These are phyloP conservation scores for Alectura lathami DNA, from an alignment of 2,113 vertebrate species.

Conservation along the genomic window DNA sequence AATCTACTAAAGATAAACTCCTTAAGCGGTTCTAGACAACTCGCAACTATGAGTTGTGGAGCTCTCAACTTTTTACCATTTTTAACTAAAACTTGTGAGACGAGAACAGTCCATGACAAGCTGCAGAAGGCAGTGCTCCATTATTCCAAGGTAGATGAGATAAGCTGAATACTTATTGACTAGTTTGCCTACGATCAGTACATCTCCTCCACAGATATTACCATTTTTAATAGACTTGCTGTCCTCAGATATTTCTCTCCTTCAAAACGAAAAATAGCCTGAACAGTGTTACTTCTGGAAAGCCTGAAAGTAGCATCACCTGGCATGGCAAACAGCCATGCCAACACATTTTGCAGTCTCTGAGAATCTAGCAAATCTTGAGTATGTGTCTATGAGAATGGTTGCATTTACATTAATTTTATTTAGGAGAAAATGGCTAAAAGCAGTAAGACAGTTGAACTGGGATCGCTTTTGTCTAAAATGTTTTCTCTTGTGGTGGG, in stretches of 20 bases:
- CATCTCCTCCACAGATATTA: neutral
- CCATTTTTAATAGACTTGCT: neutral
- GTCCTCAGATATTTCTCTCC: neutral
- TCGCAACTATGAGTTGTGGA: neutral
- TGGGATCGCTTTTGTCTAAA: neutral
- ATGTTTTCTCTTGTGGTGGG: neutral
- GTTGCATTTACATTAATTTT: neutral
- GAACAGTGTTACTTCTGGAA: neutral
- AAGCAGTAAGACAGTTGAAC: neutral
- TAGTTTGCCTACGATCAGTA: neutral
- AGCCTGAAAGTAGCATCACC: neutral
- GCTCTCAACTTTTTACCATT: neutral
- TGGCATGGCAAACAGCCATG: neutral
- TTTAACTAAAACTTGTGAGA: neutral
- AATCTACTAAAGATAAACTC: neutral
- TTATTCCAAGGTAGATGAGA: neutral
- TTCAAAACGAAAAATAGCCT: neutral
- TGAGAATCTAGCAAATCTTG: neutral
- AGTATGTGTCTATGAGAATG: fast-evolving
- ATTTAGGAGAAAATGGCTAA: neutral
- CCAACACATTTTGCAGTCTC: neutral
- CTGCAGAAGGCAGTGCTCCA: neutral
- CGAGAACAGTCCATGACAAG: neutral
- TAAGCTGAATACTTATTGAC: neutral
- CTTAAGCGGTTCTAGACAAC: neutral